Evolutionary conservation across 2,113 vertebrate species (phyloP), one percentile per base, ranked within the genome.

Genomic region (Lichenostomus cassidix): DNA sequence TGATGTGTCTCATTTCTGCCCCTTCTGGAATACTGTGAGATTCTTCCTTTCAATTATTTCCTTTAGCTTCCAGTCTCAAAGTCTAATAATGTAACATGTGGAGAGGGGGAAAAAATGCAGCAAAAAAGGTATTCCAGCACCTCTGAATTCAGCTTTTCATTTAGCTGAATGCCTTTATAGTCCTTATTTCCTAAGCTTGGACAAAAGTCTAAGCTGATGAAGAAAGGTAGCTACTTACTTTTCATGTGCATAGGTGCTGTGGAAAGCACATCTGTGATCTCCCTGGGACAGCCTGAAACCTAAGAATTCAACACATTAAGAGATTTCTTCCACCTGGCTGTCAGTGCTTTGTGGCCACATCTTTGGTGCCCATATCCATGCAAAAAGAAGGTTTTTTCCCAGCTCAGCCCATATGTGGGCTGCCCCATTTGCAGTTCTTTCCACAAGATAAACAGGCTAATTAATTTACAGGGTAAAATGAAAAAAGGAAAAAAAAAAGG

Each of bases 391-490:
- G 27, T 14, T 67, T 80, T 83, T 37, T 74, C 52, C 33, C 3
- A 11, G 23, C 35, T 83, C 53, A 63, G 42, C 49, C 71, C 15
- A 3, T 70, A 74, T 63, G 73, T 90, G 49, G 60, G 12, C 39
- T 71, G 49, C 46, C 82, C 90, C 8, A 2, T 73, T 87, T 84
- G 39, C 64, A 86, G 31, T 39, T 39, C 83, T 67, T 94, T 95
- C 91, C 68, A 92, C 83, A 93, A 91, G 95, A 96, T 90, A 97
- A 98, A 96, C 55, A 41, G 95, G 83, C 95, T 97, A 96, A 97
- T 97, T 97, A 97, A 95, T 95, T 96, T 95, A 90, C 73, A 95
- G 91, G 87, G 81, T 86, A 96, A 95, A 92, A 91, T 87, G 37
- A 75, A 60, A 78, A 92, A 74, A 75, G 42, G 25, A 4, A 47